Conservation (phyloP, 2,888 invertebrate species). For the Scelioninae gen. 2 region DNA sequence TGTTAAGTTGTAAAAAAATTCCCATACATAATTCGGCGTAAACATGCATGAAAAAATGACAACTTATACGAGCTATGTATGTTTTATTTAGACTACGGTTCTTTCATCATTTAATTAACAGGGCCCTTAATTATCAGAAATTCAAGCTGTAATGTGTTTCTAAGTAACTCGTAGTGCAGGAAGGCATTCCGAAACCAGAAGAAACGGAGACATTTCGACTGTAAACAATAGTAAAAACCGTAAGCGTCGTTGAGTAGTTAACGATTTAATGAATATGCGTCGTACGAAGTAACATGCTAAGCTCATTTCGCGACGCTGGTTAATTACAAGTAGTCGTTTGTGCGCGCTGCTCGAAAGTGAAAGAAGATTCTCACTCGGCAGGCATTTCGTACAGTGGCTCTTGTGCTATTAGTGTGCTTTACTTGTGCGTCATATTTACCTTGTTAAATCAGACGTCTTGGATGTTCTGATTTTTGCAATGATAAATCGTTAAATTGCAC, state of each 20-base stretch:
- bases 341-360: slow-evolving; percentile 55
- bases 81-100: too few relatives aligned
- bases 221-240: slow-evolving; percentile 57
- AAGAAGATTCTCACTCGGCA: too few relatives aligned
- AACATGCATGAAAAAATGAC: too few relatives aligned
- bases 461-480: slow-evolving; percentile 30
- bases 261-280: slow-evolving; percentile 59
- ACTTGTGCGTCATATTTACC: slow-evolving; percentile 41
- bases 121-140: slow-evolving; percentile 1
- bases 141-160: slow-evolving; percentile 1
- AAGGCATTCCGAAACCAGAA: slow-evolving; percentile 25
- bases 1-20: too few relatives aligned
- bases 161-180: not conserved
- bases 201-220: slow-evolving; percentile 40
- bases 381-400: slow-evolving; percentile 42
- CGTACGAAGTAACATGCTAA: slow-evolving; percentile 46
- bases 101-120: not conserved
- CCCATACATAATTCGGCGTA: too few relatives aligned
- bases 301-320: slow-evolving; percentile 54
- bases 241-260: slow-evolving; percentile 55
- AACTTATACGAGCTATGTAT: too few relatives aligned
- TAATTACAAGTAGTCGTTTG: slow-evolving; percentile 59
- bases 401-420: slow-evolving; percentile 33
- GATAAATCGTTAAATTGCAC: slow-evolving; percentile 34
- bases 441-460: slow-evolving; percentile 50